A percentile compares a stretch with the other conserved stretches of the same genome.
Evolutionary conservation across 1,140 invertebrate species (phyloP).

Genomic region (Bombus polaris): DNA sequence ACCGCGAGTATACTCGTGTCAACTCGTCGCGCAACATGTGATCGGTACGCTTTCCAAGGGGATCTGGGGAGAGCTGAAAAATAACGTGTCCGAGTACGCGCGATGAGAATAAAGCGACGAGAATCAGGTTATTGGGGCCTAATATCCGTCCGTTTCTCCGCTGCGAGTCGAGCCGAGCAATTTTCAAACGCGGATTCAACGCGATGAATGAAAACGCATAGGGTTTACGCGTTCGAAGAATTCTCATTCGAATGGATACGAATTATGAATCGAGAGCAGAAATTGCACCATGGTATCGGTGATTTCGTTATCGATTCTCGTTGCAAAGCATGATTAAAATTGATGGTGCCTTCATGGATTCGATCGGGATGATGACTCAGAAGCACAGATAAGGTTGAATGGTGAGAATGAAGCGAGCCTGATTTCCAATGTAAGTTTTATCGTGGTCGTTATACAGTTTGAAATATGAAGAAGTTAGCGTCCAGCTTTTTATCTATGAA

Average conservation of each 20-base stretch:
- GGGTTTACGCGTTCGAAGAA: not conserved
- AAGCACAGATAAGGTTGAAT: not conserved
- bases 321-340: not conserved
- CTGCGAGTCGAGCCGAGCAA: not conserved
- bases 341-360: not conserved
- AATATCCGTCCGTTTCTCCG: constrained; percentile 61
- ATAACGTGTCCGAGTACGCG: constrained; percentile 36
- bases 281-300: not conserved
- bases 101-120: constrained; percentile 53
- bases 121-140: constrained; percentile 62
- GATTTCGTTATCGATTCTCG: not conserved
- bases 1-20: not conserved
- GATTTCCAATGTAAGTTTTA: not conserved
- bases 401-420: not conserved
- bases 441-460: not conserved
- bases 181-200: too few relatives aligned
- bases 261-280: not conserved
- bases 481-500: not conserved
- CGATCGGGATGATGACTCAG: not conserved
- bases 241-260: not conserved
- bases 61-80: constrained; percentile 11
- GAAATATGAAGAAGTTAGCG: not conserved
- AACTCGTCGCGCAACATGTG: not conserved
- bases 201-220: constrained; percentile 4
- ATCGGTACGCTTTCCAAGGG: constrained; percentile 17